Conservation (phyloP, 2,888 invertebrate genomes). For the Altica lythri region DNA sequence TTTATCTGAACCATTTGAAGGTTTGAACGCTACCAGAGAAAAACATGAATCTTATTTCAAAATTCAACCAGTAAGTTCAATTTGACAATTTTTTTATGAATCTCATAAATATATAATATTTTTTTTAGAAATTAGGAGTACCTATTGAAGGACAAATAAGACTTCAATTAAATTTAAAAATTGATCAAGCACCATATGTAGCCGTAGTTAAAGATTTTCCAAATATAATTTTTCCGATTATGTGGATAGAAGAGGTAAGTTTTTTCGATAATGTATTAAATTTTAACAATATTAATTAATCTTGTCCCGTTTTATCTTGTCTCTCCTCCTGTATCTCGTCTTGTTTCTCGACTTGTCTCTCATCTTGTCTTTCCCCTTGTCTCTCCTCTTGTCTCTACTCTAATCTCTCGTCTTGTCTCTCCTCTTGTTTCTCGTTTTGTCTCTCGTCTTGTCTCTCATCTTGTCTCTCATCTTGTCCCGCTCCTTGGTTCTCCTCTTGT, state of each 20-base stretch:
- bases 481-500: too few relatives aligned
- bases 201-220: conserved; percentile 76
- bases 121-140: conserved; percentile 78
- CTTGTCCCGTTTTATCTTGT: too few relatives aligned
- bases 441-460: too few relatives aligned
- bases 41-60: conserved; percentile 79
- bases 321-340: too few relatives aligned
- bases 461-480: too few relatives aligned
- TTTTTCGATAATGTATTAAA: neutral
- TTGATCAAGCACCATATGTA: conserved; percentile 74
- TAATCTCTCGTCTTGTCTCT: too few relatives aligned
- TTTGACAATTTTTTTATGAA: neutral
- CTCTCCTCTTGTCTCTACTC: too few relatives aligned
- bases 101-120: conserved; percentile 18
- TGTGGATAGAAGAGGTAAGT: conserved; percentile 80
- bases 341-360: too few relatives aligned
- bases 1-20: conserved; percentile 70
- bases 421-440: too few relatives aligned
- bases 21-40: conserved; percentile 70
- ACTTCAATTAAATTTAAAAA: conserved; percentile 80
- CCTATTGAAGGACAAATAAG: conserved; percentile 81
- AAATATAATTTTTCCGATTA: conserved; percentile 80
- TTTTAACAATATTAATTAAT: too few relatives aligned
- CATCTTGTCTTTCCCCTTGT: too few relatives aligned
- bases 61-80: conserved; percentile 77